Percentiles rank a stretch among this genome's conserved stretches.
Conservation (phyloP, 2,113 vertebrate species). For the Pterocles gutturalis region DNA sequence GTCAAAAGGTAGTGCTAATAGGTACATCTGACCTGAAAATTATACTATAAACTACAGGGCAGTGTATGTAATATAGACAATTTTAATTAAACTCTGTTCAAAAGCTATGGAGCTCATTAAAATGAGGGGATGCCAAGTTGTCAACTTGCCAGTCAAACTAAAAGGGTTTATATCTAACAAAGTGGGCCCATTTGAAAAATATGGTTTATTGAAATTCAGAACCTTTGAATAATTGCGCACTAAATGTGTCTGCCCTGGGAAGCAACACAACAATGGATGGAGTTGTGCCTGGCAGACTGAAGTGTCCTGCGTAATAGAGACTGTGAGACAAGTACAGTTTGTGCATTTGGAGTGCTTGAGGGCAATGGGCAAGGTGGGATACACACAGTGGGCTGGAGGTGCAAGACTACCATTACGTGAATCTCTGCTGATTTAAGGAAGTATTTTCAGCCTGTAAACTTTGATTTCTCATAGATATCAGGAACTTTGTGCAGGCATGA, state of each 20-base stretch:
- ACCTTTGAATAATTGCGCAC: background rate
- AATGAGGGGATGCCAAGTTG: background rate
- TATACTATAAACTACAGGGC: background rate
- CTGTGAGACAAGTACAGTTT: background rate
- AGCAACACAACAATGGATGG: background rate
- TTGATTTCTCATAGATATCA: background rate
- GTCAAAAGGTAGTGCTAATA: background rate
- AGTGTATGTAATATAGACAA: background rate
- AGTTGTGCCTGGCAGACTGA: background rate
- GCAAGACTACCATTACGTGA: accelerated
- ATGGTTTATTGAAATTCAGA: background rate
- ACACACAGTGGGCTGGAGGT: background rate
- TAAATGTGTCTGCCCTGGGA: background rate
- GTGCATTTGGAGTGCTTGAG: background rate
- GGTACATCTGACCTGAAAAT: background rate
- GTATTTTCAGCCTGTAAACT: background rate
- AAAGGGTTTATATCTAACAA: background rate
- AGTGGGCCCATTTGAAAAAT: background rate
- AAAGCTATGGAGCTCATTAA: background rate
- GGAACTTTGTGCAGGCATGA: background rate
- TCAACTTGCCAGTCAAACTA: background rate
- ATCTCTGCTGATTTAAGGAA: background rate
- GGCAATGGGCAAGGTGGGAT: background rate
- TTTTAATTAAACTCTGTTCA: conserved; percentile 41
- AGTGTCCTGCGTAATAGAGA: background rate